These are phyloP conservation scores for Sarcophaga bullata DNA, from an alignment of 1,140 invertebrate species.

Conservation along the genomic window DNA sequence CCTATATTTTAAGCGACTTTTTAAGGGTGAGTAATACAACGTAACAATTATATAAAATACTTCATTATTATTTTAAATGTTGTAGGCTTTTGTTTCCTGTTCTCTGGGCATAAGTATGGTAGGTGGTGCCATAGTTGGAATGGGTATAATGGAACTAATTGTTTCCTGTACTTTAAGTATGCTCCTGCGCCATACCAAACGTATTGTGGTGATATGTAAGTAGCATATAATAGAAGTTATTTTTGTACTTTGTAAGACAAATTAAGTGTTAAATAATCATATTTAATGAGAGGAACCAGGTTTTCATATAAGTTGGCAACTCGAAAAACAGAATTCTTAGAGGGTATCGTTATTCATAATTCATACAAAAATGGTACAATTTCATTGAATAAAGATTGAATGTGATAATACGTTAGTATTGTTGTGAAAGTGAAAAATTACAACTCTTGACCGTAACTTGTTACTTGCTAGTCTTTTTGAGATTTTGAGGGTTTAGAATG, in stretches of 20 bases:
- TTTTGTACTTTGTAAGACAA: background rate
- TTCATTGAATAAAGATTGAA: too few relatives aligned
- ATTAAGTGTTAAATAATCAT: background rate
- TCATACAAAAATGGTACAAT: too few relatives aligned
- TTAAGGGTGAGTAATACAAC: conserved; percentile 67
- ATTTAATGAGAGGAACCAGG: background rate
- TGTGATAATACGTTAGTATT: too few relatives aligned
- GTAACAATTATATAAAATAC: background rate
- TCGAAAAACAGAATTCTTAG: too few relatives aligned
- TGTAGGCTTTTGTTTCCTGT: conserved; percentile 66
- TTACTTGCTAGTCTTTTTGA: too few relatives aligned
- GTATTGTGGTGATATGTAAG: conserved; percentile 72
- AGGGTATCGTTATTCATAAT: too few relatives aligned
- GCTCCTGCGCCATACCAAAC: conserved; percentile 72
- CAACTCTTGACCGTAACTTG: too few relatives aligned
- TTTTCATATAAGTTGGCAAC: too few relatives aligned
- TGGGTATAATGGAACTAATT: conserved; percentile 73
- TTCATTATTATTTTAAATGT: conserved; percentile 17
- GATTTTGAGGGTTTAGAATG: too few relatives aligned
- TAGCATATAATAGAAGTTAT: background rate
- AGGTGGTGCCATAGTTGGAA: conserved; percentile 71
- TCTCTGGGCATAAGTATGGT: conserved; percentile 72
- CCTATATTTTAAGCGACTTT: conserved; percentile 75
- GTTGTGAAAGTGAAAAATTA: too few relatives aligned
- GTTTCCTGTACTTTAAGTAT: conserved; percentile 75